Base-by-base conservation (phyloP, 2,113 vertebrate genomes). In the Polypterus senegalus region DNA sequence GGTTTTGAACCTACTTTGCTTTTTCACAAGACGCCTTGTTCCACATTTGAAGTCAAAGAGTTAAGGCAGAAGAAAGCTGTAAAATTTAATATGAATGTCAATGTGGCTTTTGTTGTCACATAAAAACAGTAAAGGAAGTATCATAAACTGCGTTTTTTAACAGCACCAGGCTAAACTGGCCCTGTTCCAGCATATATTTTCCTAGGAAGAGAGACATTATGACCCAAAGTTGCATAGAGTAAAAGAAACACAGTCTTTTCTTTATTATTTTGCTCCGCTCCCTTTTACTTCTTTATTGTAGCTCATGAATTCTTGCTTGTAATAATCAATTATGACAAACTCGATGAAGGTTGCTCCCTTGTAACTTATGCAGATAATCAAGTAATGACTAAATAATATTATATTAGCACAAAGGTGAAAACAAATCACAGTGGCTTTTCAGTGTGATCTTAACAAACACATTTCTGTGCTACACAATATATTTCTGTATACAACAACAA, bases 241-340 rank as follows among this genome's bases (percentile, higher is more conserved):
- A 47, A 6, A 62, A 55, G 52, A 51, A 56, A 11, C 47, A 55
- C 3, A 51, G n/a, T 44, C 43, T n/a, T 49, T 44, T 53, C 60
- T 45, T 53, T 46, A 27, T 46, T 61, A 9, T 9, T 48, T 27
- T 27, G 27, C 27, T 83, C 76, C 71, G 77, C 67, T 76, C 78
- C 61, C 77, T 27, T 76, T 60, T 49, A 76, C 78, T 79, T 80
- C 79, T 81, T 79, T 72, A 83, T 79, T 77, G 79, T 76, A 80
- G 74, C 73, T 75, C 73, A 74, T 61, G 79, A 75, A 62, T 4
- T 77, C 79, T 69, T 72, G 70, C 78, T 73, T 70, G 78, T 80
- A 80, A 77, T 44, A 76, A 69, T 68, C 63, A 60, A 59, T 44
- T 3, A 10, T 54, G 9, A 27, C 27, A 27, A 27, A 27, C 27